Evolutionary conservation across 2,797 vertebrate genomes (phyloP).

Genomic region (Lacerta viridis): DNA sequence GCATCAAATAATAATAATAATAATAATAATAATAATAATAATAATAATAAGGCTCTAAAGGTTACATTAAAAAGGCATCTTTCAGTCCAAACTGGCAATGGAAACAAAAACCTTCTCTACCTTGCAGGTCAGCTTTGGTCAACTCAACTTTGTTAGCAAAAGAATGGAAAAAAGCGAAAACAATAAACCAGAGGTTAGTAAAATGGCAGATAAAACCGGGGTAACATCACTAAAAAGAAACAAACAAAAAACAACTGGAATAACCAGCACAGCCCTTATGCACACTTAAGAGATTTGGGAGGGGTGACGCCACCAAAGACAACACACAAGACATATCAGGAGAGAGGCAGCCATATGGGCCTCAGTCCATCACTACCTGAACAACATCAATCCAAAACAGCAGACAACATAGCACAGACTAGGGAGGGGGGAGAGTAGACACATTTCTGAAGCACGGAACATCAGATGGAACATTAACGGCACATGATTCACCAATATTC

Average conservation of each 20-base stretch:
- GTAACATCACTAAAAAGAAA: conserved; percentile 66
- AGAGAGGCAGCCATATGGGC: conserved; percentile 24
- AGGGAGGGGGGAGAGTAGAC: conserved; percentile 22
- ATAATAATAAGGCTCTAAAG: conserved; percentile 74
- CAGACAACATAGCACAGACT: conserved; percentile 55
- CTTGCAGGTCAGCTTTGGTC: conserved; percentile 99
- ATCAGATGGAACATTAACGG: conserved; percentile 33
- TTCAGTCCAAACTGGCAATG: conserved; percentile 81
- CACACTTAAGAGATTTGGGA: conserved; percentile 54
- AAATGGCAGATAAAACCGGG: conserved; percentile 71
- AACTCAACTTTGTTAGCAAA: conserved; percentile 97
- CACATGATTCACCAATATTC: conserved; percentile 39
- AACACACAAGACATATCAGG: conserved; percentile 36
- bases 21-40: conserved; percentile 52
- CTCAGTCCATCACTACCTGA: conserved; percentile 44
- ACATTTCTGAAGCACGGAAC: conserved; percentile 39
- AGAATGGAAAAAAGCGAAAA: conserved; percentile 84
- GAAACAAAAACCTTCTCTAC: conserved; percentile 91
- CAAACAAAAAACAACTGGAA: conserved; percentile 63
- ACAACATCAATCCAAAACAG: conserved; percentile 36
- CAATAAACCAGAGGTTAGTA: conserved; percentile 90
- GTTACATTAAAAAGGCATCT: conserved; percentile 85
- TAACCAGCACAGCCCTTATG: conserved; percentile 60
- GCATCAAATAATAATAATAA: conserved; percentile 56
- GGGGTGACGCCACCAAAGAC: conserved; percentile 45